Conservation (phyloP, 37 sponge, comb jelly and placozoan species). For the Halichondria panicea region DNA sequence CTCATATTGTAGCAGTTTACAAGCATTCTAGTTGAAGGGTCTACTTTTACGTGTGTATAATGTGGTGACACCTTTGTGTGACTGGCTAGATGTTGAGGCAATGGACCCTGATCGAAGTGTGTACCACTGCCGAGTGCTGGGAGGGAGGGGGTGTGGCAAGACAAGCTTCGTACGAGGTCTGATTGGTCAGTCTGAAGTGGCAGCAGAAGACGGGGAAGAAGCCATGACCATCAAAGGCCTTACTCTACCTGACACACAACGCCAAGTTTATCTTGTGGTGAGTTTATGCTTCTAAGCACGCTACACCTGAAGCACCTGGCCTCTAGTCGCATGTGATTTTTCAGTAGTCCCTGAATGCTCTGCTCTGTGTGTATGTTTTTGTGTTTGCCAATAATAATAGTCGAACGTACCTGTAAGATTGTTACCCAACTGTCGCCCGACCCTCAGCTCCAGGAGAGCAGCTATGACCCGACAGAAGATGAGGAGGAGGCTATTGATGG, state of each 20-base stretch:
- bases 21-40: too few relatives aligned
- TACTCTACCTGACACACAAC: slow-evolving; percentile 1
- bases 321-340: too few relatives aligned
- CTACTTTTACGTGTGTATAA: too few relatives aligned
- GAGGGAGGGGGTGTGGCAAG: slow-evolving; percentile 69
- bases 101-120: slow-evolving; percentile 51
- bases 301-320: too few relatives aligned
- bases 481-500: slow-evolving; percentile 16
- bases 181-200: slow-evolving; percentile 48
- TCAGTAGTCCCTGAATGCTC: too few relatives aligned
- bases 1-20: too few relatives aligned
- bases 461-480: slow-evolving; percentile 15
- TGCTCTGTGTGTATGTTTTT: neutral
- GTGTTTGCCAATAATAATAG: neutral
- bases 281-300: slow-evolving; percentile 7
- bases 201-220: slow-evolving; percentile 18
- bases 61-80: too few relatives aligned
- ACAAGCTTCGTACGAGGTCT: slow-evolving; percentile 60
- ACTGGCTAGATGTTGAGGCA: slow-evolving; percentile 60
- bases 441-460: slow-evolving; percentile 69
- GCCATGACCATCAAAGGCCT: slow-evolving; percentile 44
- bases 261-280: slow-evolving; percentile 65
- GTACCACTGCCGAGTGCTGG: slow-evolving; percentile 70
- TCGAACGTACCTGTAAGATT: neutral
- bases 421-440: neutral